These are phyloP conservation scores for Intellagama lesueurii DNA, from an alignment of 2,797 vertebrate species.

Conservation along the genomic window DNA sequence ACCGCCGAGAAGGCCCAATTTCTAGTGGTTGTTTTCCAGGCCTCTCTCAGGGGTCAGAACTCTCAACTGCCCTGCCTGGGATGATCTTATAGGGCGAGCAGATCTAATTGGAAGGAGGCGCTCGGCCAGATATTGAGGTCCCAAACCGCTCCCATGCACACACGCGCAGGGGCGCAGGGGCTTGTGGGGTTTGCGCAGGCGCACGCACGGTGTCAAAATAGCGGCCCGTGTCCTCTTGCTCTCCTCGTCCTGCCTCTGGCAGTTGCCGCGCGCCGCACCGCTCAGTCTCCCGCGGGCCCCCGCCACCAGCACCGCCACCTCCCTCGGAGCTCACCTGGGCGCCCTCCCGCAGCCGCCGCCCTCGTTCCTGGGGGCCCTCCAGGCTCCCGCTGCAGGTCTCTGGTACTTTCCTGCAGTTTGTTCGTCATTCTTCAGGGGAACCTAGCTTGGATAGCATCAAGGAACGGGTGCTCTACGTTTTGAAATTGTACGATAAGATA, in stretches of 20 bases:
- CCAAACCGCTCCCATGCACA: too few relatives aligned
- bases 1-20: too few relatives aligned
- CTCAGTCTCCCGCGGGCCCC: slow-evolving; percentile 62
- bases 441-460: slow-evolving; percentile 86
- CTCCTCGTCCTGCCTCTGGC: slow-evolving; percentile 64
- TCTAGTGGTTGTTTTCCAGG: too few relatives aligned
- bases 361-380: too few relatives aligned
- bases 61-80: too few relatives aligned
- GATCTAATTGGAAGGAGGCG: too few relatives aligned
- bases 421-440: slow-evolving; percentile 83
- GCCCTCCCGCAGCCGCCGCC: neutral
- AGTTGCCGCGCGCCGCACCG: slow-evolving; percentile 18
- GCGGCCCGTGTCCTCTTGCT: slow-evolving; percentile 87
- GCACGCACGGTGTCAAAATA: slow-evolving; percentile 77
- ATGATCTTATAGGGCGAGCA: too few relatives aligned
- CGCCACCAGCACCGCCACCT: slow-evolving; percentile 45
- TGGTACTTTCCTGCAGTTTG: slow-evolving; percentile 60
- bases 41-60: too few relatives aligned
- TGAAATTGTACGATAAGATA: slow-evolving; percentile 94
- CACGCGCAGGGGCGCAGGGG: neutral
- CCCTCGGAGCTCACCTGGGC: neutral
- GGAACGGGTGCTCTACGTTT: slow-evolving; percentile 89
- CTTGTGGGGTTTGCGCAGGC: neutral
- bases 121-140: too few relatives aligned
- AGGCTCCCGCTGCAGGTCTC: slow-evolving; percentile 67